A percentile compares a stretch with the other conserved stretches of the same genome.
Conservation (phyloP, 2,113 vertebrate genomes). For the Pedetes capensis region DNA sequence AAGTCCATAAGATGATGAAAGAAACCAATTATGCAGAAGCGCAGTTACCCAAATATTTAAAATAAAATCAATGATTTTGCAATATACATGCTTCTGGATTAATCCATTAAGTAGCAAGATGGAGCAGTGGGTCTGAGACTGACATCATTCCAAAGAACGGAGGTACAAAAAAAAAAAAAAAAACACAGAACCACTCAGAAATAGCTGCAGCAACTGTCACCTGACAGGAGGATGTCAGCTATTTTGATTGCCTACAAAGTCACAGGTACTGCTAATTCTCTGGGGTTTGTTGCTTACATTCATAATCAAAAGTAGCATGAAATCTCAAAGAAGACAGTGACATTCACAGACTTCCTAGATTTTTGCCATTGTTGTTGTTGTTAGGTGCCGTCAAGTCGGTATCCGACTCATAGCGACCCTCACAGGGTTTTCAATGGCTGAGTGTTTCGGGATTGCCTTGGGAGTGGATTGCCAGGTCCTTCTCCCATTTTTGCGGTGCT, state of each 20-base stretch:
- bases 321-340: not conserved
- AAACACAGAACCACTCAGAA: no score
- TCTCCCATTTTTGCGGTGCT: no score
- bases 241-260: not conserved
- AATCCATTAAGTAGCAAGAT: not conserved
- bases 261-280: not conserved
- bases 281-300: not conserved
- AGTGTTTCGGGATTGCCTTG: no score
- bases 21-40: not conserved
- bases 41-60: not conserved
- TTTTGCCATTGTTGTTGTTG: no score
- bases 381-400: no score
- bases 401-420: no score
- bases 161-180: no score
- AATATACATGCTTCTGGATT: accelerated
- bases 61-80: not conserved
- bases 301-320: not conserved
- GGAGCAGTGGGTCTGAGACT: not conserved
- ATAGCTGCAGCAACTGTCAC: accelerated
- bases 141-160: not conserved
- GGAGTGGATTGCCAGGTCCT: no score
- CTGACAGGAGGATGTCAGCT: not conserved
- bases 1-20: not conserved
- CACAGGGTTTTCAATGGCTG: no score
- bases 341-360: not conserved